Percentiles rank a stretch among this genome's conserved stretches.
phyloP scores from a whole-genome alignment of 2,888 invertebrate genomes.

The Acrobeloides nanus region DNA sequence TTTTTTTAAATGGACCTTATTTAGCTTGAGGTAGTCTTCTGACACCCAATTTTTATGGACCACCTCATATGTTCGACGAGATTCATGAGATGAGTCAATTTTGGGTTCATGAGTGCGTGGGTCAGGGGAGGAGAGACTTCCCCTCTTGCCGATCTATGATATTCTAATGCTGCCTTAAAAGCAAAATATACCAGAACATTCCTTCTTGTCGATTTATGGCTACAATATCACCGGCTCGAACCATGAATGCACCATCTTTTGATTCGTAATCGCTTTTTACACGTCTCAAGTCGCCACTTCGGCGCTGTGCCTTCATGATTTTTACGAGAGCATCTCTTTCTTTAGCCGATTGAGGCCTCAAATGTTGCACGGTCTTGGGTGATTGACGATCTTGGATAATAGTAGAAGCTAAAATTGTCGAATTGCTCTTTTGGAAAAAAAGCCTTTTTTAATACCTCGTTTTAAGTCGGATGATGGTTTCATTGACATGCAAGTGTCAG shows the following conservation, averaged over 20 bases:
- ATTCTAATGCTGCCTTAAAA: too few species aligned
- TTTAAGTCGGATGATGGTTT: not conserved
- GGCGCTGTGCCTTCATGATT: constrained; percentile 17
- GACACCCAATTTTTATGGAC: too few species aligned
- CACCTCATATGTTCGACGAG: too few species aligned
- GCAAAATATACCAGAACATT: not conserved
- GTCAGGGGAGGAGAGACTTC: too few species aligned
- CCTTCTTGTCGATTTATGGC: not conserved
- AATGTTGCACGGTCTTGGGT: too few species aligned
- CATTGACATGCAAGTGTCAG: too few species aligned
- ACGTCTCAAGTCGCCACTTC: constrained; percentile 9
- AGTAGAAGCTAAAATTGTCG: not conserved
- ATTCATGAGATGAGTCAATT: too few species aligned
- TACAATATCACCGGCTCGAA: constrained; percentile 8
- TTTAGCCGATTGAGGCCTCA: constrained; percentile 18
- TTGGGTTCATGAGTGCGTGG: too few species aligned
- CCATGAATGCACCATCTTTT: constrained; percentile 4
- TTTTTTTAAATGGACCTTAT: too few species aligned
- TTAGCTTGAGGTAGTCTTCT: too few species aligned
- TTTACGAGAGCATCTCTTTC: constrained; percentile 25
- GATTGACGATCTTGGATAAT: too few species aligned
- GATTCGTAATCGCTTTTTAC: constrained; percentile 21
- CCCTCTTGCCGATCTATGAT: too few species aligned
- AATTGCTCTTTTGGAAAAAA: not conserved
- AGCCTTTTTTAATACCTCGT: not conserved